Base-by-base conservation (phyloP, 2,113 vertebrate species). In the Brachyhypopomus occidentalis region DNA sequence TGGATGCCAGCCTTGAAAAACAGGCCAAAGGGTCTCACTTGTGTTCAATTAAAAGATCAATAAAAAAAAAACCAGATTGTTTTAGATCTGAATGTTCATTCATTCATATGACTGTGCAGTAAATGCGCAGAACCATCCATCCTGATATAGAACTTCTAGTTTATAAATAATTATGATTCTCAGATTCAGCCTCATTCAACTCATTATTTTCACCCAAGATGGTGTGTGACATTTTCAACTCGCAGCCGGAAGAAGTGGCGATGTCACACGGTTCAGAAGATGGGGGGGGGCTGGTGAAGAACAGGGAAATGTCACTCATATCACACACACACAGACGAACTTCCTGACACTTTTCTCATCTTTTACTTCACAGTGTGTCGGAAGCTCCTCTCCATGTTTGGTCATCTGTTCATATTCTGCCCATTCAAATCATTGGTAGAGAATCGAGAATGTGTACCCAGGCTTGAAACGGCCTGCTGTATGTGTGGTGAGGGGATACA, bases 251-350 rank as follows among this genome's bases (percentile, higher is more conserved):
- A 73, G 23, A 12, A 72, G n/a, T 63, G 52, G 38, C 59, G 69
- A 72, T 62, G 11, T 74, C 70, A 63, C 20, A 25, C 19, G 80
- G 75, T 78, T 75, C 72, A 30, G 70, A 81, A 59, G n/a, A 48
- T 27, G 48, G 62, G 66, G 27, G 59, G 34, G 16, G 34, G 41
- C 38, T 62, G 45, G 7, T 62, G 17, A 17, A 72, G 69, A 22
- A 1, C 11, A 69, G 60, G 75, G 41, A 71, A 34, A 71, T 62
- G 74, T 20, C 66, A 38, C 30, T 63, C 5, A 4, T 67, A 67
- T 78, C 55, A 22, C 75, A 45, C 38, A 27, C 48, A 23, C 4
- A 8, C 41, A 41, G 12, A 52, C 8, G 45, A 5, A 14, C 9
- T 14, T 52, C 45, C 45, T 52, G 45, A 11, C 12, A 14, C 45